These are phyloP conservation scores for Eumeta japonica DNA, from an alignment of 1,140 invertebrate genomes.

Conservation along the genomic window DNA sequence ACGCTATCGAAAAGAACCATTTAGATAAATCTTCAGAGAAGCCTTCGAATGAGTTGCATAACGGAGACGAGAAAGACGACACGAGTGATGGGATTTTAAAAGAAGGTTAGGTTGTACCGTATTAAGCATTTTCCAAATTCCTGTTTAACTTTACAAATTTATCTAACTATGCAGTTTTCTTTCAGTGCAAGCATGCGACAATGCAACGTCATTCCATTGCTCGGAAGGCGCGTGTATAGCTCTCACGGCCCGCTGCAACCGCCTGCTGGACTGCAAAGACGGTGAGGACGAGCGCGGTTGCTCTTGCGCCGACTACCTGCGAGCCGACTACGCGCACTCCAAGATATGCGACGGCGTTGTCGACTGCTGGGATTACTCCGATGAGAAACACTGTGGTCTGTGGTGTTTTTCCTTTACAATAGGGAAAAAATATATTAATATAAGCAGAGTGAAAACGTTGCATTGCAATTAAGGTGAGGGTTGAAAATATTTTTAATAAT, in stretches of 20 bases:
- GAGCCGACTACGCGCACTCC: slow-evolving; percentile 64
- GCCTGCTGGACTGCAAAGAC: slow-evolving; percentile 69
- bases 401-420: slow-evolving; percentile 9
- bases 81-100: slow-evolving; percentile 11
- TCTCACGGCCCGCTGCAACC: slow-evolving; percentile 68
- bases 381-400: slow-evolving; percentile 77
- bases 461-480: slow-evolving; percentile 4
- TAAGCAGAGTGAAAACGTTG: slow-evolving; percentile 2
- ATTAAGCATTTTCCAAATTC: neutral
- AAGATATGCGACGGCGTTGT: slow-evolving; percentile 81
- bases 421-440: slow-evolving; percentile 3
- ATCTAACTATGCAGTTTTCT: slow-evolving; percentile 13
- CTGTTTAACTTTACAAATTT: slow-evolving; percentile 4
- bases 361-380: slow-evolving; percentile 79
- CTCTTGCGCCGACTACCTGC: slow-evolving; percentile 74
- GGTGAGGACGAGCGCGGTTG: slow-evolving; percentile 74
- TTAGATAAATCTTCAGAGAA: slow-evolving; percentile 16
- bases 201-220: slow-evolving; percentile 59
- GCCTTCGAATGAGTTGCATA: slow-evolving; percentile 20
- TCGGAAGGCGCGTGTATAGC: slow-evolving; percentile 68
- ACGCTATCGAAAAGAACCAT: slow-evolving; percentile 35
- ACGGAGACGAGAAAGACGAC: slow-evolving; percentile 8
- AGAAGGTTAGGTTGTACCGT: slow-evolving; percentile 15
- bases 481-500: neutral
- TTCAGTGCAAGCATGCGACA: slow-evolving; percentile 56